Evolutionary conservation across 2,113 vertebrate species (phyloP).

Genomic region (Mesembrinibis cayennensis): DNA sequence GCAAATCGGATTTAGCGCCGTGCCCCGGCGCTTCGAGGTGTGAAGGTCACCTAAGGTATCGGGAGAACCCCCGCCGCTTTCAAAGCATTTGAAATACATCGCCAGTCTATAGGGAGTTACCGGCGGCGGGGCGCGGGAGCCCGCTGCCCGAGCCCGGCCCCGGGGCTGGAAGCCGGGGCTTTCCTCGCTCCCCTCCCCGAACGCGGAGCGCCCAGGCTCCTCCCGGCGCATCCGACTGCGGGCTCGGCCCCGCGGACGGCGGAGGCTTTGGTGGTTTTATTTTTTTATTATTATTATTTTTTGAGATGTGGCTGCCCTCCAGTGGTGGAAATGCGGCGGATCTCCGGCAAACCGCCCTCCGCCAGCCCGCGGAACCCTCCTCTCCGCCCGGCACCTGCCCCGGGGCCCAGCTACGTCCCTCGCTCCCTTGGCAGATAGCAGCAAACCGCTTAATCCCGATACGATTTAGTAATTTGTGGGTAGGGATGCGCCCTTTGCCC

Average conservation of each 20-base stretch:
- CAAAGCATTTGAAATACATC: neutral
- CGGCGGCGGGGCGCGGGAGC: too few relatives aligned
- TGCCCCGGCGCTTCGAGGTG: slow-evolving; percentile 49
- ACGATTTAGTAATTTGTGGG: too few relatives aligned
- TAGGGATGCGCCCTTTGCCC: neutral
- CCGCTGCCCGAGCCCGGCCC: neutral
- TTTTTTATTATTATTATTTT: neutral
- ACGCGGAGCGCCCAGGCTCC: neutral
- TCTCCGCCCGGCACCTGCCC: neutral
- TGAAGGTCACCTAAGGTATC: slow-evolving; percentile 75
- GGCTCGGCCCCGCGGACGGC: neutral
- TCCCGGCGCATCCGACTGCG: neutral
- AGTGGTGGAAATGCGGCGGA: slow-evolving; percentile 67
- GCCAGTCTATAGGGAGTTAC: too few relatives aligned
- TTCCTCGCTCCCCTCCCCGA: neutral
- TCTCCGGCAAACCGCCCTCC: neutral
- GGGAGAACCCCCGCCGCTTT: neutral
- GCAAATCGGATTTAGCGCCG: slow-evolving; percentile 74
- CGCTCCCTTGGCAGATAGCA: rapidly evolving
- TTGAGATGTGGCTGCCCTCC: slow-evolving; percentile 79
- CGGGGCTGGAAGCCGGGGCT: neutral
- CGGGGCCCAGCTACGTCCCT: neutral
- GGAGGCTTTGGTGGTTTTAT: neutral
- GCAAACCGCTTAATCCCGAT: neutral
- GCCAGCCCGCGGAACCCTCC: neutral